These are phyloP conservation scores for Lepilemur ruficaudatus DNA, from an alignment of 2,797 vertebrate species.

Conservation along the genomic window DNA sequence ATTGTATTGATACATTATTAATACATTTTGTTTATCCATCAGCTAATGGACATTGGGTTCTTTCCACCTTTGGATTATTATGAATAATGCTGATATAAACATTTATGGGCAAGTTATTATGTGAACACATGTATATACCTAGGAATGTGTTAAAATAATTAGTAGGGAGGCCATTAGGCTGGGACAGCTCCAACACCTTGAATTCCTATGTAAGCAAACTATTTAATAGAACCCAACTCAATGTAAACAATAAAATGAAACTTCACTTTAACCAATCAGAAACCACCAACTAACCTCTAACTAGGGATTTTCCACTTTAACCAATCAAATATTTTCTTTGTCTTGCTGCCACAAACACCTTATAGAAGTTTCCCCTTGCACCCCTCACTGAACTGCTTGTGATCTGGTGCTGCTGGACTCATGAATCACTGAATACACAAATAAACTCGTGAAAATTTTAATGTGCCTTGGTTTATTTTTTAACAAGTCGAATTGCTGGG, in stretches of 20 bases:
- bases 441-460: neutral
- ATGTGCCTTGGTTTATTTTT: neutral
- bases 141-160: neutral
- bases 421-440: neutral
- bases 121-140: neutral
- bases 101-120: neutral
- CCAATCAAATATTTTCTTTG: neutral
- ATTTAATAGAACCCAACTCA: neutral
- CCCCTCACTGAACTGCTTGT: neutral
- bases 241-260: neutral
- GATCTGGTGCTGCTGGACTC: neutral
- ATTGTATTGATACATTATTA: neutral
- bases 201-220: neutral
- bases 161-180: neutral
- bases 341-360: neutral
- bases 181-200: neutral
- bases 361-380: neutral
- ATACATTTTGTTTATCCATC: neutral
- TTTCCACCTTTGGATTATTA: neutral
- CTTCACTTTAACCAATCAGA: neutral
- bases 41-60: neutral
- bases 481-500: neutral
- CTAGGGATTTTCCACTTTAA: neutral
- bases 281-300: neutral
- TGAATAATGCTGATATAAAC: neutral